Percentiles rank a stretch among this genome's conserved stretches.
phyloP scores from a whole-genome alignment of 2,113 vertebrate species.

The Paratilapia polleni region DNA sequence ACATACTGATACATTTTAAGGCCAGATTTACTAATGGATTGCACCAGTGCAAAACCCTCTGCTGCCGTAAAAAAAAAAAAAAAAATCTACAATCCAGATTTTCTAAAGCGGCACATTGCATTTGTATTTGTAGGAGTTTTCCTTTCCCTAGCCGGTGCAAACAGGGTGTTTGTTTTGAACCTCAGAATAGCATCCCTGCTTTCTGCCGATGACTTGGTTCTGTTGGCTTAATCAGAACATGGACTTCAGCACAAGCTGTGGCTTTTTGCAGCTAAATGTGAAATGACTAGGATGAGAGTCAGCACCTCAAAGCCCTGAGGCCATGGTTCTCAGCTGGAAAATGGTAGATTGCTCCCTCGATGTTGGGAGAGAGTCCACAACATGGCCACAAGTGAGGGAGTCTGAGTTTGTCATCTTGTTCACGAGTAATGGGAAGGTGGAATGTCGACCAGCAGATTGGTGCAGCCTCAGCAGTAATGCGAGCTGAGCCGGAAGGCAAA shows the following conservation, averaged over 20 bases:
- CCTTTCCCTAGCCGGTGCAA: neutral
- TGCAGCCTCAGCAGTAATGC: too few species aligned
- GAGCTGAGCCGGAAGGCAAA: too few species aligned
- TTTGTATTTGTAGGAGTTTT: neutral
- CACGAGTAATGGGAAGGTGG: too few species aligned
- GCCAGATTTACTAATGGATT: neutral
- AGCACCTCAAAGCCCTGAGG: neutral
- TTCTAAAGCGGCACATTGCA: neutral
- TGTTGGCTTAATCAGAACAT: neutral
- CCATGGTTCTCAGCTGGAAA: neutral
- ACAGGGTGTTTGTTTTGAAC: neutral
- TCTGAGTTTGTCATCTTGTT: neutral
- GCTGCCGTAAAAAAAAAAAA: neutral
- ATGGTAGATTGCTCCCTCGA: rapidly evolving
- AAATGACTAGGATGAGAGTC: neutral
- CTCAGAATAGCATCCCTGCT: neutral
- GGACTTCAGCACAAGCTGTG: neutral
- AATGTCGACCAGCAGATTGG: too few species aligned
- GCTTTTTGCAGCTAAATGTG: neutral
- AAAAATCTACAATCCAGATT: rapidly evolving
- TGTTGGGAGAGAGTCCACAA: neutral
- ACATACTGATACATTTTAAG: neutral
- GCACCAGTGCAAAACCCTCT: neutral
- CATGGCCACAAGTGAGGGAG: neutral
- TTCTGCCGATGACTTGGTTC: neutral